phyloP scores from a whole-genome alignment of 2,888 invertebrate species.

The Nipponacmea schrenckii region DNA sequence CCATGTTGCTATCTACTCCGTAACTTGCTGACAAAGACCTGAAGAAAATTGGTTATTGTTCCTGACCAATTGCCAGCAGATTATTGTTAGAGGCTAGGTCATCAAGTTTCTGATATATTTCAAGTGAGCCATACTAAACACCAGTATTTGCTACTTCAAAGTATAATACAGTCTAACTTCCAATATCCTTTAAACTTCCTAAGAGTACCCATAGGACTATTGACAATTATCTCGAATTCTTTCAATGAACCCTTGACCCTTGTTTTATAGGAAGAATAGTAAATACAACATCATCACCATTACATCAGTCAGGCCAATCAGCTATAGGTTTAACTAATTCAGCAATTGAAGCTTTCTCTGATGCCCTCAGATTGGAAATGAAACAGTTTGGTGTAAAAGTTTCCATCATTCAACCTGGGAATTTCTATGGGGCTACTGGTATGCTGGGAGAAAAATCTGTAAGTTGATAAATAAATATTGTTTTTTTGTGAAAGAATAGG shows the following conservation, averaged over 20 bases:
- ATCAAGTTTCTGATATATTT: too few relatives aligned
- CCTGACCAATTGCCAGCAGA: too few relatives aligned
- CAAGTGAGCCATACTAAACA: not conserved
- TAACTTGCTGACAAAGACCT: too few relatives aligned
- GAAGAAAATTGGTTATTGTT: too few relatives aligned
- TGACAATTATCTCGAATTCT: too few relatives aligned
- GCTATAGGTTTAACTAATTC: slow-evolving; percentile 56
- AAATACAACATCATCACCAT: slow-evolving; percentile 65
- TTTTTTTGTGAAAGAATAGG: too few relatives aligned
- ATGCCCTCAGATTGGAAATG: slow-evolving; percentile 57
- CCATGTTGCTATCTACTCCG: too few relatives aligned
- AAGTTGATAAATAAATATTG: slow-evolving; percentile 16
- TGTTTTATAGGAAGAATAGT: slow-evolving; percentile 64
- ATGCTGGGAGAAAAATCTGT: slow-evolving; percentile 45
- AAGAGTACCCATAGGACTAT: too few relatives aligned
- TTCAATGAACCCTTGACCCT: not conserved
- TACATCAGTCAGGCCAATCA: slow-evolving; percentile 49
- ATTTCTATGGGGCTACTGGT: slow-evolving; percentile 65
- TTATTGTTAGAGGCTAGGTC: too few relatives aligned
- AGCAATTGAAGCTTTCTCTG: slow-evolving; percentile 57
- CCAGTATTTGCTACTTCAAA: not conserved
- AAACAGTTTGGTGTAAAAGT: slow-evolving; percentile 55
- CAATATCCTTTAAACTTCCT: too few relatives aligned
- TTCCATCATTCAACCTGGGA: slow-evolving; percentile 54
- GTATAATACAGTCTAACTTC: not conserved